Base-by-base conservation (phyloP, 2,888 invertebrate species). In the Tineola bisselliella region DNA sequence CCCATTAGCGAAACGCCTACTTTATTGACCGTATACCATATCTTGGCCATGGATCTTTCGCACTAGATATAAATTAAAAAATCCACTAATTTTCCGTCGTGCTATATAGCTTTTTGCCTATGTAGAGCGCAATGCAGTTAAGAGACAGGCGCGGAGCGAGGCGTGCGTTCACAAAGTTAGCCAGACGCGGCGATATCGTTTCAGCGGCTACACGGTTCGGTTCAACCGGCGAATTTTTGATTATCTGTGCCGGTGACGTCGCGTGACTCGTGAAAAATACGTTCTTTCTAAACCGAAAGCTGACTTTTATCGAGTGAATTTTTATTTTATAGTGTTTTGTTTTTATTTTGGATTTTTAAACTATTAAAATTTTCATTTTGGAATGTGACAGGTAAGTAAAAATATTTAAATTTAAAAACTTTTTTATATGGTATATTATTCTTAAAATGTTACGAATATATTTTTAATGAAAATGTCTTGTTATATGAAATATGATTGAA, bases 101-200 rank as follows among this genome's bases (percentile, higher is more conserved):
- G 61, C 66, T 67, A 60, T 62, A 64, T 15, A 62, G 63, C 62
- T 61, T 63, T 63, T 60, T 59, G 54, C 25, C n/a, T 54, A 58
- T 58, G 58, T 58, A 18, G 72, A 77, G 71, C 84, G 84, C 84
- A 84, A 76, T 86, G 84, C 84, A 84, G 84, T 79, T 79, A 78
- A 68, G 71, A 69, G 70, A 68, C 70, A 69, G 70, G 72, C 70
- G 68, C 69, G 73, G 69, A 68, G 69, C 71, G 69, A 48, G 58
- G 58, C 31, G 33, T 58, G n/a, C 58, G 58, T 13, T 13, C 33
- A 18, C 48, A 25, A 25, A 18, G 65, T 69, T 68, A 64, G 68
- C 67, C 84, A 84, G 84, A 84, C 81, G 84, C 71, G 69, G 70
- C 73, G 75, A 71, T 70, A 78, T 67, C 81, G 78, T 71, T 77